A percentile compares a stretch with the other conserved stretches of the same genome.
Evolutionary conservation across 2,797 vertebrate species (phyloP).

Genomic region (Hirundo rustica): DNA sequence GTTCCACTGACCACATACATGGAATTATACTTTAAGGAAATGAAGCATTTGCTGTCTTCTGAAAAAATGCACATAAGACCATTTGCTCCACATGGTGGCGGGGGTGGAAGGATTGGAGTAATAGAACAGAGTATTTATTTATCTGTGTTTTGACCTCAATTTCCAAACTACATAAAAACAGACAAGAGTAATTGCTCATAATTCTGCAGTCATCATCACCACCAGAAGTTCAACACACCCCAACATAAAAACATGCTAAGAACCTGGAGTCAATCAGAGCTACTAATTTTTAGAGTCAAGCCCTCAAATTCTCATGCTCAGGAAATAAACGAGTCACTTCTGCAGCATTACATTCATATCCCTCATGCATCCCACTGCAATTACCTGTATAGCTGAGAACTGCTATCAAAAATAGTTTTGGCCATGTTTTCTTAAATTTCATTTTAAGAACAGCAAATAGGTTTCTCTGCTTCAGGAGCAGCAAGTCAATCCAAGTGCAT

Average conservation of each 20-base stretch:
- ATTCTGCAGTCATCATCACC: background rate
- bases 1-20: background rate
- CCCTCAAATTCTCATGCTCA: background rate
- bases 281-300: background rate
- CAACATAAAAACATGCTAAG: background rate
- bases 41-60: background rate
- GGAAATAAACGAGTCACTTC: background rate
- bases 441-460: background rate
- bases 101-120: background rate
- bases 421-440: background rate
- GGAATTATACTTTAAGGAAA: slow-evolving; percentile 26
- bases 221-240: background rate
- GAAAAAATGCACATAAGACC: background rate
- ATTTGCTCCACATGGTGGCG: background rate
- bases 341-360: background rate
- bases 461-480: background rate
- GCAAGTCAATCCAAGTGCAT: background rate
- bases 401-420: fast-evolving
- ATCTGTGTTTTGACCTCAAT: slow-evolving; percentile 28
- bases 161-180: slow-evolving; percentile 22
- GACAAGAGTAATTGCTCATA: background rate
- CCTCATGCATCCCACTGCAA: background rate
- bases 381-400: background rate
- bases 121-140: slow-evolving; percentile 16
- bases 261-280: background rate